Conservation (phyloP, 2,888 invertebrate species). For the Lacanobia wlatinum region DNA sequence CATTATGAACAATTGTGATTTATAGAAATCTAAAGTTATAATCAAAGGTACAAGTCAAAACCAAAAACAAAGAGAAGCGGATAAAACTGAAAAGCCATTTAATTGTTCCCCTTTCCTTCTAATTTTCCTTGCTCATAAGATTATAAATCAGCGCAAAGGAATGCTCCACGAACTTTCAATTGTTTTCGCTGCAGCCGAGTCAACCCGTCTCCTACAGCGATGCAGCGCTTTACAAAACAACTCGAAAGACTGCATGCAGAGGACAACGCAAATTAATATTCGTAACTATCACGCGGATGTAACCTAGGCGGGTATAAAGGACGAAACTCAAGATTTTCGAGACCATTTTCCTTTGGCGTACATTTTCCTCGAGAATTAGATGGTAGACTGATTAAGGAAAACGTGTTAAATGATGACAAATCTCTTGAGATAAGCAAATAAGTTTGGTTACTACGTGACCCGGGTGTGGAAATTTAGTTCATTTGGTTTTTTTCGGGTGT, state of each 20-base stretch:
- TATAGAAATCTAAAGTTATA: too few species aligned
- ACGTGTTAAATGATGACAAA: slow-evolving; percentile 33
- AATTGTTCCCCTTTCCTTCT: not conserved
- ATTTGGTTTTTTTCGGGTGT: slow-evolving; percentile 10
- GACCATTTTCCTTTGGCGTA: slow-evolving; percentile 49
- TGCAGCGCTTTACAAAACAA: not conserved
- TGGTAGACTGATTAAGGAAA: slow-evolving; percentile 53
- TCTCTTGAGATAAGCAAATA: slow-evolving; percentile 26
- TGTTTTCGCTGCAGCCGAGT: slow-evolving; percentile 6
- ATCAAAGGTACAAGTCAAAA: not conserved
- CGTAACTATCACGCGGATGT: slow-evolving; percentile 36
- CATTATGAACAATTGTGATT: too few species aligned
- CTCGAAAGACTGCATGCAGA: slow-evolving; percentile 14
- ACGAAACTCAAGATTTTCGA: slow-evolving; percentile 54
- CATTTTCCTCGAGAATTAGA: slow-evolving; percentile 53
- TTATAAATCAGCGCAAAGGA: slow-evolving; percentile 12
- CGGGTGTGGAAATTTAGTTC: slow-evolving; percentile 4
- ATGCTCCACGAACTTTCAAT: slow-evolving; percentile 20
- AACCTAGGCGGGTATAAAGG: slow-evolving; percentile 41
- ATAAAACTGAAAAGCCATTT: not conserved
- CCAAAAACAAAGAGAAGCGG: not conserved
- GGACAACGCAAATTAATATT: slow-evolving; percentile 52
- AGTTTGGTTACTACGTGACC: slow-evolving; percentile 19
- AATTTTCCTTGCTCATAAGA: not conserved
- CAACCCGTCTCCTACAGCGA: not conserved